These are phyloP conservation scores for Drosophila seguyi DNA, from an alignment of 1,140 invertebrate genomes.

Conservation along the genomic window DNA sequence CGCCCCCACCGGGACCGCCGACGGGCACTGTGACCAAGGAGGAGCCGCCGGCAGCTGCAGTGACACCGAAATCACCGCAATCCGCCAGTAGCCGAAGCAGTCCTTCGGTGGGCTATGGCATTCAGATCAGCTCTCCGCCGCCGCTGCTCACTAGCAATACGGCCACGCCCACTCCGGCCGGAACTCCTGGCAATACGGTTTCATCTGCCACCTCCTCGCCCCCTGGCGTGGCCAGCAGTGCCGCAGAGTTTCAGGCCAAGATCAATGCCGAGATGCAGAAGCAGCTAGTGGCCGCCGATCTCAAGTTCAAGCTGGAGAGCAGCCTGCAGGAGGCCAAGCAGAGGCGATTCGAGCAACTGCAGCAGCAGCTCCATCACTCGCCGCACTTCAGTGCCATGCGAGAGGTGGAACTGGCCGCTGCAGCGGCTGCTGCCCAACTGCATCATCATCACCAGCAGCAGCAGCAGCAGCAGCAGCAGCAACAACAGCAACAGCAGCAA, in stretches of 20 bases:
- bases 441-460: constrained; percentile 80
- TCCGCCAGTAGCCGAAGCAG: constrained; percentile 61
- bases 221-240: constrained; percentile 36
- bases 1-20: constrained; percentile 44
- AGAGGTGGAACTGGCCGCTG: constrained; percentile 69
- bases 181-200: constrained; percentile 47
- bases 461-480: constrained; percentile 64
- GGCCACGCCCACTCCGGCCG: constrained; percentile 46
- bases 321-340: constrained; percentile 75
- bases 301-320: constrained; percentile 80
- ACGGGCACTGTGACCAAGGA: constrained; percentile 56
- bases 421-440: constrained; percentile 72
- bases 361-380: constrained; percentile 85
- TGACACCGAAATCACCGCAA: constrained; percentile 59
- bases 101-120: constrained; percentile 43
- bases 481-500: constrained; percentile 54
- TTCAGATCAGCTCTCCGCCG: constrained; percentile 79
- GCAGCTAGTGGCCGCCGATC: constrained; percentile 78
- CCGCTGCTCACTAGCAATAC: constrained; percentile 64
- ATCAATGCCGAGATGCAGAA: constrained; percentile 84
- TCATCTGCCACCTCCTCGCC: constrained; percentile 71
- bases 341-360: constrained; percentile 80
- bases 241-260: constrained; percentile 80
- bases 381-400: constrained; percentile 75
- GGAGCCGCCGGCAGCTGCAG: constrained; percentile 46